Evolutionary conservation across 2,888 invertebrate genomes (phyloP), one percentile per base, ranked within the genome.

Genomic region (Conops quadrifasciatus): DNA sequence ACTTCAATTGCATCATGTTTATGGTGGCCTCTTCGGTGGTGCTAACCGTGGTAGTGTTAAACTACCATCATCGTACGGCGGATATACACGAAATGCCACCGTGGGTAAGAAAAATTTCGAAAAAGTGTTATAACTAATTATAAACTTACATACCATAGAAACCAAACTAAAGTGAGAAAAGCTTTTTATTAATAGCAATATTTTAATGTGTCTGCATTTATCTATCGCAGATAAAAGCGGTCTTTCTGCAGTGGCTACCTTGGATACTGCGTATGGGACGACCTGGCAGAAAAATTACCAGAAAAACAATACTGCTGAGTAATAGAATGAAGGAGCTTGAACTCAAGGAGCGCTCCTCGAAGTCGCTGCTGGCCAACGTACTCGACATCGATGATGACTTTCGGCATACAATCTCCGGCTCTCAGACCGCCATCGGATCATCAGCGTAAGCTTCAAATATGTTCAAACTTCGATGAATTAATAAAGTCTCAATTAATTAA

Each of bases 1-100:
- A 98, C 90, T 98, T 98, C 92, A 97, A 97, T 89, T 97, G 97
- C 90, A 97, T 97, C 88, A 98, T 98, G 98, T 95, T 98, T 88
- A 97, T 98, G 97, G 97, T 97, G 88, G 97, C 97, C 73, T 95
- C 97, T 76, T 97, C 97, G 76, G 97, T 98, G 87, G 96, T 97
- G 80, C 91, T 97, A 82, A 98, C 98, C 69, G 97, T 98, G 79
- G 93, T 97, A 80, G 97, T 98, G 79, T 91, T 98, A 78, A 98
- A 98, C 89, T 97, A 96, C 87, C 98, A 98, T 87, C 97, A 98
- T 88, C 91, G 97, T 82, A 95, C 95, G 79, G 95, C 97, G 74
- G 97, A 97, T 86, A 97, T 96, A 84, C 96, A 97, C 88, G 94
- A 93, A 87, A 97, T 98, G 96, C 96, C 96, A 78, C 92, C 92